Evolutionary conservation across 2,113 vertebrate species (phyloP), one percentile per base, ranked within the genome.

Genomic region (Tauraco erythrolophus): DNA sequence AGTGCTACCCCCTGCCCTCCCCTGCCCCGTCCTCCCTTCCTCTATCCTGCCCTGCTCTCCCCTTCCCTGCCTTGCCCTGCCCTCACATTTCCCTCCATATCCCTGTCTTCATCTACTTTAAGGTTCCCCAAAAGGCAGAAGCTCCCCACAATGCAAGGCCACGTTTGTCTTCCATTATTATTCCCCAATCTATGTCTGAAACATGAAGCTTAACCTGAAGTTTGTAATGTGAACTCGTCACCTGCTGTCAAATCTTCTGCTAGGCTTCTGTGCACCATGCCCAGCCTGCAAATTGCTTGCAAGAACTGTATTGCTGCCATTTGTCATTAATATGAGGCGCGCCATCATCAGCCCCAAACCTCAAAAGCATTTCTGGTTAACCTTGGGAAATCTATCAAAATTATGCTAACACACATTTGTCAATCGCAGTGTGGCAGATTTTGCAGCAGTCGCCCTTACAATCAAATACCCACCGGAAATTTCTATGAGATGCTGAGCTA

Each of bases 341-440:
- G 80, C 75, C 53, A 86, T 81, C 92, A 91, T 81, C 46, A 30
- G 53, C 79, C 65, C 79, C 71, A 96, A 96, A 94, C 90, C 96
- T 96, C 93, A 95, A 89, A 97, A 96, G 23, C 7, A 35, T 60
- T 91, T 89, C 71, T 93, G 89, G 89, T 74, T 86, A 93, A 95
- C 62, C 81, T 94, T 68, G 89, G 84, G 68, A 97, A 96, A 97
- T 95, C 86, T 95, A 88, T 97, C 96, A 98, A 96, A 96, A 95
- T 93, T 96, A 90, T 88, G 87, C 62, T 91, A 91, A 95, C 46
- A 28, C n/a, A 58, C 76, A 80, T 80, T 94, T 92, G 86, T 74
- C 85, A 93, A 77, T 95, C 22, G 6, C 19, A 58, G 9, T 89
- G 75, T 53, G 72, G 62, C 57, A 91, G 64, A 84, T 89, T 87